Evolutionary conservation across 1,140 invertebrate species (phyloP), one percentile per base, ranked within the genome.

Genomic region (Pseudobourletiella spinata): DNA sequence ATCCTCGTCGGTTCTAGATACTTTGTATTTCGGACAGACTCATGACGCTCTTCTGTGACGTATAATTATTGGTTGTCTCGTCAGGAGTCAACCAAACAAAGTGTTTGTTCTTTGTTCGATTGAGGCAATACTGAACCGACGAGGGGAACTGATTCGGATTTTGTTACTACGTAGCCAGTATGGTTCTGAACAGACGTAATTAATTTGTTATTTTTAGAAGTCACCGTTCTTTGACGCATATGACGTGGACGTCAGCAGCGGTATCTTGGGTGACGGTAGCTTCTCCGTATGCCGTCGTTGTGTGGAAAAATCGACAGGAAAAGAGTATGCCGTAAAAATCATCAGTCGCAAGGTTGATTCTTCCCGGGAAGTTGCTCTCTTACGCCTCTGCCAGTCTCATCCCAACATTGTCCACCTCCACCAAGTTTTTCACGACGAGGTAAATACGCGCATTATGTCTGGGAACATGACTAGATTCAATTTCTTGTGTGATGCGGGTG

Each of bases 321-420:
- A 83, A 64, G 82, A 85, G 56, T 95, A 83, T 75, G 92, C 92
- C 14, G 92, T 95, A 1, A 96, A 96, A 80, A 95, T 96, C 64
- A 81, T 95, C 8, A 87, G 83, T 67, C 79, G 86, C n/a, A 80
- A 83, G 29, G 80, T 87, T 50, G 86, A 92, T 69, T 84, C 85
- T 28, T 80, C 79, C 1, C 80, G 84, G 48, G 92, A 96, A 75
- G 82, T 91, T 1, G 82, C 83, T 66, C 73, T 95, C 39, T 77
- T 95, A 56, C 82, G 84, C 67, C 79, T 79, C 56, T 95, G 89
- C 74, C 90, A 88, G 73, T 88, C 86, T 51, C 92, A 95, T 75
- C 82, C 83, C 2, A 93, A 93, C 73, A 87, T 98, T 70, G 92
- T 98, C 16, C 82, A 83, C 55, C 74, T 97, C 48, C 78, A 88